These are phyloP conservation scores for Eristalinus sepulchralis DNA, from an alignment of 2,888 invertebrate species.

Conservation along the genomic window DNA sequence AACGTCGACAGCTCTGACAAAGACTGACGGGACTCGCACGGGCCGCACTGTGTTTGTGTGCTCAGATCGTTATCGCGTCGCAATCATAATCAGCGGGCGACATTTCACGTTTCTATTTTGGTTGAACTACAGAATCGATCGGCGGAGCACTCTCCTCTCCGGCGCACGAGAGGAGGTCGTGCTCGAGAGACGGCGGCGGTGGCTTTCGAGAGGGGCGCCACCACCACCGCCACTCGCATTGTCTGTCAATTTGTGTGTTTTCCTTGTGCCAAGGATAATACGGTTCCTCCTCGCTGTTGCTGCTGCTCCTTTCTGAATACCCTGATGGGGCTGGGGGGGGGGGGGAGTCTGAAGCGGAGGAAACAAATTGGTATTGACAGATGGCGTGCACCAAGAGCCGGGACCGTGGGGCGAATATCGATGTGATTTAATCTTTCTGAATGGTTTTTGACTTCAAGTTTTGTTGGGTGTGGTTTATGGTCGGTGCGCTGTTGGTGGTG, in stretches of 20 bases:
- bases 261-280: constrained; percentile 13
- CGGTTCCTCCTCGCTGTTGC: not conserved
- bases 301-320: not conserved
- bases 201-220: not conserved
- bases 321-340: too few species aligned
- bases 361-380: constrained; percentile 38
- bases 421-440: not conserved
- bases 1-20: not conserved
- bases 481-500: too few species aligned
- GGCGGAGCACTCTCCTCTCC: not conserved
- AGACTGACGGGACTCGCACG: not conserved
- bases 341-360: constrained; percentile 1
- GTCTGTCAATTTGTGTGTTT: constrained; percentile 26
- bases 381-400: constrained; percentile 13
- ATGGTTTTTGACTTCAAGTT: not conserved
- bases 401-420: not conserved
- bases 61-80: constrained; percentile 22
- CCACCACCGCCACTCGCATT: not conserved
- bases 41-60: not conserved
- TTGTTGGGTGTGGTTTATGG: not conserved
- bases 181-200: not conserved
- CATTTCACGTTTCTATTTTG: constrained; percentile 40
- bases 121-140: constrained; percentile 22
- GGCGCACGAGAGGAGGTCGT: not conserved
- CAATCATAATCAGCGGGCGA: constrained; percentile 25